Evolutionary conservation across 2,888 invertebrate species (phyloP).

Genomic region (Rhamnusium bicolor): DNA sequence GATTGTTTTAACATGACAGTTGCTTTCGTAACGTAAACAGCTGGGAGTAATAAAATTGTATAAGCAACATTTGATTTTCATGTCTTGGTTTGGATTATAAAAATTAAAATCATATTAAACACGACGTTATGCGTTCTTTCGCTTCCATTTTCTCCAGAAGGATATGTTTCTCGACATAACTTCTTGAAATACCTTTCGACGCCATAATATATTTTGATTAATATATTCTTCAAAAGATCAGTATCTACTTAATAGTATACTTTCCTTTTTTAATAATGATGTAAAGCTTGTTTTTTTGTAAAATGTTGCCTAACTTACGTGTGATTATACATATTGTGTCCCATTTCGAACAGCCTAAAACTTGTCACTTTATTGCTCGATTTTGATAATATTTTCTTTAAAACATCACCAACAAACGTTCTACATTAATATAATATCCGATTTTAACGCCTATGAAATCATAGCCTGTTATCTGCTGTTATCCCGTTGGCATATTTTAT

Average conservation of each 20-base stretch:
- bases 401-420: constrained; percentile 2
- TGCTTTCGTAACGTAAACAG: background rate
- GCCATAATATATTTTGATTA: constrained; percentile 4
- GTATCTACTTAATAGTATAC: constrained; percentile 7
- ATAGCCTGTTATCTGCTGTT: constrained; percentile 4
- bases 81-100: constrained; percentile 9
- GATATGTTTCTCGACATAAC: constrained; percentile 5
- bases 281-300: background rate
- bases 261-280: constrained; percentile 3
- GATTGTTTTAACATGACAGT: background rate
- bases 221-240: constrained; percentile 3
- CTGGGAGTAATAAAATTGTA: constrained; percentile 7
- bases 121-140: background rate
- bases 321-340: constrained; percentile 2
- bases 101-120: constrained; percentile 1
- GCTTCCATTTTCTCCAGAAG: background rate
- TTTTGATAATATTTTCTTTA: constrained; percentile 11
- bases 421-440: constrained; percentile 4
- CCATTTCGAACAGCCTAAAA: background rate
- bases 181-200: constrained; percentile 8
- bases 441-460: constrained; percentile 1
- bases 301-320: constrained; percentile 9
- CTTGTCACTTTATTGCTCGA: constrained; percentile 3
- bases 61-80: background rate
- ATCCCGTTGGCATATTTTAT: constrained; percentile 2